Conservation (phyloP, 2,797 vertebrate species). For the Pseudochirops cupreus region DNA sequence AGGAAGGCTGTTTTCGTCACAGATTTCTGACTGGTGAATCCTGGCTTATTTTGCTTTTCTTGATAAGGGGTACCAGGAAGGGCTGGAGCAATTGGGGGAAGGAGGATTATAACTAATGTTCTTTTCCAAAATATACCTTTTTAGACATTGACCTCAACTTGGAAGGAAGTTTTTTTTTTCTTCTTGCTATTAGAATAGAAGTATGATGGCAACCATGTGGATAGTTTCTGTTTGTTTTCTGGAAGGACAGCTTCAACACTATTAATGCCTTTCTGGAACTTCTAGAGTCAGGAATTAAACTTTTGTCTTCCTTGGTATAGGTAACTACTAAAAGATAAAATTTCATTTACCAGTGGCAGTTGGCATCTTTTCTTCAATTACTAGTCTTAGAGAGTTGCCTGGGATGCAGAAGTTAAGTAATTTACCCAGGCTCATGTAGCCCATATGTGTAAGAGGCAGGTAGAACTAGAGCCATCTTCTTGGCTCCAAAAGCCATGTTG, state of each 20-base stretch:
- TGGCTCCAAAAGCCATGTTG: background rate
- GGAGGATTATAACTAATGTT: background rate
- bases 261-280: background rate
- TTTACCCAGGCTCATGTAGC: background rate
- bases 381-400: background rate
- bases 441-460: background rate
- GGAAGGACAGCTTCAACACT: conserved; percentile 16
- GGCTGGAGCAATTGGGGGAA: background rate
- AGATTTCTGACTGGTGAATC: background rate
- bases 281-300: background rate
- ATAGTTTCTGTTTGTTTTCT: conserved; percentile 14
- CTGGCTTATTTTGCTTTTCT: background rate
- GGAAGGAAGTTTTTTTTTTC: background rate
- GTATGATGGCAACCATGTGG: background rate
- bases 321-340: background rate
- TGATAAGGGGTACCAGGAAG: conserved; percentile 5
- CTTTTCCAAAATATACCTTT: background rate
- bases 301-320: background rate
- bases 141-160: background rate
- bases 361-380: background rate
- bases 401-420: background rate
- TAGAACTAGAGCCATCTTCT: background rate
- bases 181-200: background rate
- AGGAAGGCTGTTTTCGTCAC: background rate
- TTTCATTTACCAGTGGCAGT: background rate